Base-by-base conservation (phyloP, 2,888 invertebrate species). In the Coecobrya sp. region DNA sequence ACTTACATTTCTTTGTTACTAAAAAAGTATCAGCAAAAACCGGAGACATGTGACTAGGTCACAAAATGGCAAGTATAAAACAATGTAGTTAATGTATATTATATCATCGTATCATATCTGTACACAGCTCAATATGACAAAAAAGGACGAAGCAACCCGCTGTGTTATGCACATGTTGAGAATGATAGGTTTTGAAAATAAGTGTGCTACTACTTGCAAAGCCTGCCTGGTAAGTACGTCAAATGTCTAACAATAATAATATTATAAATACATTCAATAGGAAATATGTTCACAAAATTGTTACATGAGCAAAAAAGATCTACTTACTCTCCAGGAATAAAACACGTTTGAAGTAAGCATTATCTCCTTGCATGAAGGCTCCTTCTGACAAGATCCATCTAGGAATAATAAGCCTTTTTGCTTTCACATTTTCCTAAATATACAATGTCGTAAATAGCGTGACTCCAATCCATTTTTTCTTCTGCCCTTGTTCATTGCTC, bases 391-490 rank as follows among this genome's bases (percentile, higher is more conserved):
- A 65, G 65, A 65, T 65, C 25, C 25, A 65, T 65, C 27, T 11
- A 65, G 11, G 27, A 25, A 65, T 65, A 27, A 65, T 65, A 65
- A 65, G 25, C 27, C 65, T 7, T 65, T 85, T 65, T 36, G 22
- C 79, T 79, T 79, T 27, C 52, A 27, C 79, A 25, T 62, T 65
- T 85, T 30, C 30, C 59, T 81, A 52, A 22, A 82, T 36, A 36
- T n/a, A n/a, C n/a, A 36, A 36, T 55, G n/a, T 11, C n/a, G 82
- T 65, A 84, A 84, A 62, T 86, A 70, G 86, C 86, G 86, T 86
- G 86, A 70, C 49, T 70, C 73, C 42, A 30, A 86, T 73, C 86
- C 86, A 86, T 86, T 86, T 76, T 55, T n/a, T 86, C 42, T 13
- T 42, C 65, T 55, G 25, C 25, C 62, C 49, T 62, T 68, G 65